A percentile compares a stretch with the other conserved stretches of the same genome.
phyloP scores from a whole-genome alignment of 2,113 vertebrate genomes.

The Pyrgilauda ruficollis region DNA sequence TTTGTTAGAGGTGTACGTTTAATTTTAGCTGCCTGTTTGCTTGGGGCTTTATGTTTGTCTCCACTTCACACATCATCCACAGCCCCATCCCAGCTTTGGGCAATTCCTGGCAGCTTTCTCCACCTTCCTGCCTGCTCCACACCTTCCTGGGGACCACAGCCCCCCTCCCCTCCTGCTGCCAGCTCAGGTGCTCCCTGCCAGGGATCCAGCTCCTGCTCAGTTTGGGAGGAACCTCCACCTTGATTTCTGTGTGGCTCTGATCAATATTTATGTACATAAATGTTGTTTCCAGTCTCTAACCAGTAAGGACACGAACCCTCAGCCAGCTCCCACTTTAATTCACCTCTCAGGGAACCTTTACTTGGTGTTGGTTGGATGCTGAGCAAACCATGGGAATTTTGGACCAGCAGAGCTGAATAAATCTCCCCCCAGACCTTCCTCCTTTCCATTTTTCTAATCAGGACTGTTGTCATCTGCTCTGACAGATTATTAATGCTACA shows the following conservation, averaged over 20 bases:
- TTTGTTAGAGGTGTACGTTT: background rate
- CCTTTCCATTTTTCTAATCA: slow-evolving; percentile 17
- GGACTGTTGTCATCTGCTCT: background rate
- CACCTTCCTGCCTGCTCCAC: background rate
- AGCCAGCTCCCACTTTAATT: background rate
- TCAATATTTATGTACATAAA: background rate
- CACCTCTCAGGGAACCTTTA: background rate
- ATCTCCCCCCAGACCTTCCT: background rate
- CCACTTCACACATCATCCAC: background rate
- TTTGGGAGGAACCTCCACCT: background rate
- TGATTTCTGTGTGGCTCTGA: background rate
- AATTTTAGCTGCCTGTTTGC: background rate
- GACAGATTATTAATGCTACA: slow-evolving; percentile 22
- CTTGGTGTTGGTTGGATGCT: background rate
- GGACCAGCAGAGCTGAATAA: background rate
- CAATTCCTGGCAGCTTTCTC: background rate
- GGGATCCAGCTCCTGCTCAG: background rate
- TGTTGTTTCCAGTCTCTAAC: background rate
- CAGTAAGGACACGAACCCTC: background rate
- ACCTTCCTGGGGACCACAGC: accelerated
- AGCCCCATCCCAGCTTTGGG: background rate
- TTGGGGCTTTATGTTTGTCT: background rate
- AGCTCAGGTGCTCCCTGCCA: accelerated
- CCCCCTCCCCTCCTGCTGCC: background rate
- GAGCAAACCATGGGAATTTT: background rate